Conservation (phyloP, 2,113 vertebrate genomes). For the Taurulus bubalis region DNA sequence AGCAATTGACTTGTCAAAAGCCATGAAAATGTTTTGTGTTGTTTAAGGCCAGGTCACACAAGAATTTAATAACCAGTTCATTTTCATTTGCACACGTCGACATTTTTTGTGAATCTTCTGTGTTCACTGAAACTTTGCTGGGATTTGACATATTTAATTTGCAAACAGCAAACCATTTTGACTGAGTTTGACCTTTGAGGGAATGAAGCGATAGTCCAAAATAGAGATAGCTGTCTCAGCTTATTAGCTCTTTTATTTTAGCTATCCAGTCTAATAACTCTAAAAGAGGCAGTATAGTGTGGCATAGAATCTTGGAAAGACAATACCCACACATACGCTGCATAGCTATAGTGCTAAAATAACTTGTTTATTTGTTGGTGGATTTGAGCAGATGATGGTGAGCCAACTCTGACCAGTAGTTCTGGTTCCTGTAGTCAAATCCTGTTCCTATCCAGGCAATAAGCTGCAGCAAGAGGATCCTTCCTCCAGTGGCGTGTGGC, state of each 20-base stretch:
- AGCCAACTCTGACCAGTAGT: neutral
- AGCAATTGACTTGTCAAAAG: neutral
- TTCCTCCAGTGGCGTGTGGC: too few species aligned
- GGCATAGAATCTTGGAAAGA: neutral
- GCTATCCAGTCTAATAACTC: neutral
- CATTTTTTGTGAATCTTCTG: neutral
- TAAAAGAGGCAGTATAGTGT: neutral
- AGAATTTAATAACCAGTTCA: neutral
- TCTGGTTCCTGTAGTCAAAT: neutral
- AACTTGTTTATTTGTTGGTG: neutral
- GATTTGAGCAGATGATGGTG: neutral
- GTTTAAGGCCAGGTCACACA: neutral
- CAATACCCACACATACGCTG: neutral
- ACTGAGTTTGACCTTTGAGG: neutral
- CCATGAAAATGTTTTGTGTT: neutral
- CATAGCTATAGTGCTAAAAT: neutral
- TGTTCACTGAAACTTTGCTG: neutral
- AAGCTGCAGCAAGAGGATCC: too few species aligned
- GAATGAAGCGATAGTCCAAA: neutral
- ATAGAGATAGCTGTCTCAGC: neutral
- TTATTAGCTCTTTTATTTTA: neutral
- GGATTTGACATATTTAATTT: neutral
- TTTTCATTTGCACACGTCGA: neutral
- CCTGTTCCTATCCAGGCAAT: neutral
- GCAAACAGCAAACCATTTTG: neutral